Evolutionary conservation across 1,140 invertebrate species (phyloP).

Genomic region (Monochamus saltuarius): DNA sequence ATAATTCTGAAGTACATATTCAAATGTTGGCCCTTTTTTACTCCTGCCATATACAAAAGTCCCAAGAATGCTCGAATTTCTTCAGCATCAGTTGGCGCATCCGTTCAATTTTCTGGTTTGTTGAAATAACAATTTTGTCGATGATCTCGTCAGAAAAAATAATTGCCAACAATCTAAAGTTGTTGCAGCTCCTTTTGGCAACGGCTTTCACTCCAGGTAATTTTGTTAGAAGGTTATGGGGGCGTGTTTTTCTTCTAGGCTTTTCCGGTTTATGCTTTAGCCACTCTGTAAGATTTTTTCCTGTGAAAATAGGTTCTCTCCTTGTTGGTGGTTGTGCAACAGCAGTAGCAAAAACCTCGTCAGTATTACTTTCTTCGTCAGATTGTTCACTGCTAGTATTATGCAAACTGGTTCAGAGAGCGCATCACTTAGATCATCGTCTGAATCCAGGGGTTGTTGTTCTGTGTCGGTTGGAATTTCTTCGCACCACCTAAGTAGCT

Average conservation of each 20-base stretch:
- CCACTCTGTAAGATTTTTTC: too few species aligned
- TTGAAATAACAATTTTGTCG: not conserved
- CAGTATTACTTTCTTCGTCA: not conserved
- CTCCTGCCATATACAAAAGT: too few species aligned
- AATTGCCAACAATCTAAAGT: not conserved
- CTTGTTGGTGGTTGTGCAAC: not conserved
- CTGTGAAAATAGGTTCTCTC: not conserved
- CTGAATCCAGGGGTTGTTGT: not conserved
- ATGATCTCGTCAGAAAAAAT: not conserved
- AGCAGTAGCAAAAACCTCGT: not conserved
- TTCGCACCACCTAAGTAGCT: not conserved
- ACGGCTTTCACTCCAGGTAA: too few species aligned
- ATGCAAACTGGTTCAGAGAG: slow-evolving; percentile 4
- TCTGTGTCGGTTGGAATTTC: not conserved
- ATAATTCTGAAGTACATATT: too few species aligned
- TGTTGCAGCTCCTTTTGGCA: too few species aligned
- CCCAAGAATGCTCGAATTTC: too few species aligned
- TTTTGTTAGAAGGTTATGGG: too few species aligned
- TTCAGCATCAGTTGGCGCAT: too few species aligned
- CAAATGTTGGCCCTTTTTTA: too few species aligned
- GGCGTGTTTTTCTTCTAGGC: too few species aligned
- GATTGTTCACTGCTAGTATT: slow-evolving; percentile 3
- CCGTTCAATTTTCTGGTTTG: too few species aligned
- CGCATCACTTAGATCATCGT: not conserved
- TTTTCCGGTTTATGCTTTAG: too few species aligned